Conservation (phyloP, 92 coral and sea anemone genomes). For the Epizoanthus rinbou region DNA sequence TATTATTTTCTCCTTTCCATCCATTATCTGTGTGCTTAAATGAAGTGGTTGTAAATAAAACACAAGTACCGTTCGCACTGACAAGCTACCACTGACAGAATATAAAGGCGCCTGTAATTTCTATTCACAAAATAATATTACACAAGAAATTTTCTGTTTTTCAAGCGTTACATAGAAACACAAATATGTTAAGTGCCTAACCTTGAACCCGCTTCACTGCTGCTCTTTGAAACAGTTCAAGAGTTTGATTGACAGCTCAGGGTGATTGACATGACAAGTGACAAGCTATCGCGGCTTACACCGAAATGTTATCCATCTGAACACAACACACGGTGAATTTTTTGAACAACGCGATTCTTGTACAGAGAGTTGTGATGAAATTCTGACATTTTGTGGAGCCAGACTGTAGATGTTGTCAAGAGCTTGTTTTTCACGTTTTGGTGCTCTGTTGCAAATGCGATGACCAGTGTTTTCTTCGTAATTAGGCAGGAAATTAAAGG, state of each 20-base stretch:
- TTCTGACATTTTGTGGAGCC: not conserved
- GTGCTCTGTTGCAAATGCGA: conserved; percentile 16
- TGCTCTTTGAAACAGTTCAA: not conserved
- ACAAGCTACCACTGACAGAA: no score
- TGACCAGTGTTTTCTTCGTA: conserved; percentile 31
- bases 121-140: not conserved
- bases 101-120: no score
- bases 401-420: not conserved
- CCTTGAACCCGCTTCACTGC: conserved; percentile 5
- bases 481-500: conserved; percentile 43
- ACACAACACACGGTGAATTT: conserved; percentile 22
- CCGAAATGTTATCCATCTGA: conserved; percentile 27
- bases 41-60: no score
- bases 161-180: not conserved
- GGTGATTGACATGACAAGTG: conserved; percentile 33
- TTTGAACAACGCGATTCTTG: conserved; percentile 16
- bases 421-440: not conserved
- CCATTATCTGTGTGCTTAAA: no score
- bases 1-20: no score
- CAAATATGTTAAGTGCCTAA: not conserved
- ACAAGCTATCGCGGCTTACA: conserved; percentile 28
- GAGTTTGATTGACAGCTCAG: conserved; percentile 29
- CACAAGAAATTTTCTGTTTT: not conserved
- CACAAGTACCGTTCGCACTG: no score
- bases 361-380: not conserved